Percentiles rank a stretch among this genome's conserved stretches.
Conservation (phyloP, 2,113 vertebrate species). For the Chionodraco myersi region DNA sequence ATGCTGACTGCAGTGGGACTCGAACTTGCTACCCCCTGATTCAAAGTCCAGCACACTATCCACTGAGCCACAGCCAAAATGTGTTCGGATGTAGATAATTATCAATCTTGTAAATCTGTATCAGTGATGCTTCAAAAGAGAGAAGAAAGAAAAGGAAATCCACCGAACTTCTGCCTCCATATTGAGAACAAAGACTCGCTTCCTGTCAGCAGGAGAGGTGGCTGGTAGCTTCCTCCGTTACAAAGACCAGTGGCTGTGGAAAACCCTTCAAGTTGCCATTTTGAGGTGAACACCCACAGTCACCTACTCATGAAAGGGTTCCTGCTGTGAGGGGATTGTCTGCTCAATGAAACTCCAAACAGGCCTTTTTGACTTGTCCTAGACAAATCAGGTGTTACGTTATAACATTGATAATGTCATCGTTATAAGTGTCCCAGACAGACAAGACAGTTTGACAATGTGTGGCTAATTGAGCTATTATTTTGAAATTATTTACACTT, state of each 20-base stretch:
- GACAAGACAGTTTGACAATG: neutral
- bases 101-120: no score
- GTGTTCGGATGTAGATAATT: no score
- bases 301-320: neutral
- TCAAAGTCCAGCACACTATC: no score
- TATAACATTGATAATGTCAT: neutral
- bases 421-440: neutral
- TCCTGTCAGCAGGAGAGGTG: neutral
- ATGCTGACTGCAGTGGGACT: no score
- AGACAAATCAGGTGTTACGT: neutral
- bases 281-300: neutral
- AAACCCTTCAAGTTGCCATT: neutral
- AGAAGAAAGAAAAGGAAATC: neutral
- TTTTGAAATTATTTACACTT: neutral
- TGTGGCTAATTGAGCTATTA: neutral
- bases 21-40: no score
- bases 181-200: constrained; percentile 16
- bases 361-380: neutral
- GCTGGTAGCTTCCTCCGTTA: neutral
- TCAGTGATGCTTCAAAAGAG: neutral
- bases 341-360: neutral
- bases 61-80: no score
- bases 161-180: neutral
- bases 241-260: neutral
- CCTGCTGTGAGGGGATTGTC: no score